phyloP scores from a whole-genome alignment of 2,113 vertebrate species.

The Xiphorhynchus elegans region DNA sequence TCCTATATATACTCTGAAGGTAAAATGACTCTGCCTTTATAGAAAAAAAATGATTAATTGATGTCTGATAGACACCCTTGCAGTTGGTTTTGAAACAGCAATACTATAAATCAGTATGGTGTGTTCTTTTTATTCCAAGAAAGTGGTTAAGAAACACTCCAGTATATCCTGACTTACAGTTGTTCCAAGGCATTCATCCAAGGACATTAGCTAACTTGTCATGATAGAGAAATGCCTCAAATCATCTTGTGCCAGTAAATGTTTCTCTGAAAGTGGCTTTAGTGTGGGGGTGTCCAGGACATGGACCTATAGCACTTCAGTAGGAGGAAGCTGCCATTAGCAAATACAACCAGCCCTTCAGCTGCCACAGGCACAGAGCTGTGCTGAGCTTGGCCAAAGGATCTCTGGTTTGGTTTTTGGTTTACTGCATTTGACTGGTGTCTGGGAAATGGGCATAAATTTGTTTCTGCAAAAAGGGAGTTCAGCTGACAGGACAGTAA shows the following conservation, averaged over 20 bases:
- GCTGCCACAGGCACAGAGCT: not conserved
- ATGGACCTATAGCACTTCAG: not conserved
- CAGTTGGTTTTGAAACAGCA: not conserved
- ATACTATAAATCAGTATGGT: not conserved
- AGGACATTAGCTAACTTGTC: not conserved
- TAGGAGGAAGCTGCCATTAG: not conserved
- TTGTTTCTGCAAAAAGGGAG: not conserved
- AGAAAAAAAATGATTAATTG: not conserved
- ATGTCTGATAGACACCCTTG: not conserved
- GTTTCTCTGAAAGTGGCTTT: not conserved
- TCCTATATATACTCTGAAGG: not conserved
- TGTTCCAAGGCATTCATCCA: not conserved
- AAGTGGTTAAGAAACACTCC: not conserved
- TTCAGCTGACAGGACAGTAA: not conserved
- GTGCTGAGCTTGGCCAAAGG: not conserved
- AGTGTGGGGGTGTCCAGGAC: not conserved
- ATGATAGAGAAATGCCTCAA: not conserved
- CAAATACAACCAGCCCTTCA: not conserved
- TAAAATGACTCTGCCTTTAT: not conserved
- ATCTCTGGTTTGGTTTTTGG: not conserved
- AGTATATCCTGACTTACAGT: not conserved
- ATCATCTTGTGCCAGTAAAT: not conserved
- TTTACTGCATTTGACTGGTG: not conserved
- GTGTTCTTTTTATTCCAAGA: not conserved
- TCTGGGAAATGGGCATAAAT: not conserved